Evolutionary conservation across 1,140 invertebrate genomes (phyloP).

Genomic region (Zaprionus nigranus): DNA sequence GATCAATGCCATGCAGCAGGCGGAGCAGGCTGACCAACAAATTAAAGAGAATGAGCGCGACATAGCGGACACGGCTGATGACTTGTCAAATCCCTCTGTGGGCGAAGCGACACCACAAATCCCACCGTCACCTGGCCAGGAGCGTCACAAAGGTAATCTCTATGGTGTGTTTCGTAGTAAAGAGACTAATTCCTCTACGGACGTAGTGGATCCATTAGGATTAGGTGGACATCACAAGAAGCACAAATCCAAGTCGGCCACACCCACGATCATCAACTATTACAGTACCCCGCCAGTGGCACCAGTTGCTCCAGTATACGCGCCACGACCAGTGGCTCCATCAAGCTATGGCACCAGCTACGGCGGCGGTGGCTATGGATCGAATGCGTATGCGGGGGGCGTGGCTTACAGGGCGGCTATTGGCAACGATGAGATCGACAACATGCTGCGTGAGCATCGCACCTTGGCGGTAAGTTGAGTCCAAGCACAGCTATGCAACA

Average conservation of each 20-base stretch:
- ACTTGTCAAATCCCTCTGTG: slow-evolving; percentile 2
- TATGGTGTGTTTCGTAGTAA: slow-evolving; percentile 65
- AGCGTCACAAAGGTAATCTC: slow-evolving; percentile 80
- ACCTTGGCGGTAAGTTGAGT: slow-evolving; percentile 63
- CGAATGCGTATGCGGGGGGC: slow-evolving; percentile 36
- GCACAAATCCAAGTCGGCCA: slow-evolving; percentile 25
- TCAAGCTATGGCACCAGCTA: slow-evolving; percentile 59
- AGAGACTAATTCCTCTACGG: slow-evolving; percentile 38
- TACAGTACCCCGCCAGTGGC: slow-evolving; percentile 29
- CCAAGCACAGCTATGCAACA: background rate
- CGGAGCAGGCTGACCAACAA: background rate
- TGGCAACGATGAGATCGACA: slow-evolving; percentile 75
- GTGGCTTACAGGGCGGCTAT: slow-evolving; percentile 64
- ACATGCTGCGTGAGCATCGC: slow-evolving; percentile 69
- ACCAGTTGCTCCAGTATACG: background rate
- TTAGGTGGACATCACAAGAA: slow-evolving; percentile 63
- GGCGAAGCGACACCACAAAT: slow-evolving; percentile 73
- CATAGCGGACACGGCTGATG: background rate
- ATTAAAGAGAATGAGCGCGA: background rate
- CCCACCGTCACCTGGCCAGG: slow-evolving; percentile 46
- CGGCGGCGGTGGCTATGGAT: slow-evolving; percentile 35
- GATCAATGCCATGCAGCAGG: background rate
- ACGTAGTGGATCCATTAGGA: slow-evolving; percentile 49
- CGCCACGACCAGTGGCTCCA: background rate
- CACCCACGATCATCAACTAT: slow-evolving; percentile 62